These are phyloP conservation scores for Zosterops lateralis DNA, from an alignment of 2,113 vertebrate species.

Conservation along the genomic window DNA sequence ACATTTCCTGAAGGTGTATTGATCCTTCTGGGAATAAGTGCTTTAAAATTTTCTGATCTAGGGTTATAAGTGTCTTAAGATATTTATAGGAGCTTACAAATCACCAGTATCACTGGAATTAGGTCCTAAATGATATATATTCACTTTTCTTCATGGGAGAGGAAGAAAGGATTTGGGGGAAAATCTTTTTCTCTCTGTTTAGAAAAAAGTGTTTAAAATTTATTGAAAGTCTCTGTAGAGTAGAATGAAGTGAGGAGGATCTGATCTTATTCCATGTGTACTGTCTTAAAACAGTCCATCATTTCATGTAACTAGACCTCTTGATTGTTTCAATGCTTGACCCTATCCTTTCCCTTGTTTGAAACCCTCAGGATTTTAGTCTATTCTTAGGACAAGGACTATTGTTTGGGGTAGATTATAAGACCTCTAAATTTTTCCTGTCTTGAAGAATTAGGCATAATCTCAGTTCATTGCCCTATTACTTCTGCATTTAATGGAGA, in stretches of 20 bases:
- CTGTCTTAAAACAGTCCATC: not conserved
- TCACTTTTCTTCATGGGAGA: not conserved
- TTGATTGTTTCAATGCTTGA: not conserved
- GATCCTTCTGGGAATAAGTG: not conserved
- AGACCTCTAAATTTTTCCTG: not conserved
- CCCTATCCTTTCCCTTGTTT: not conserved
- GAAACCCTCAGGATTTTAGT: not conserved
- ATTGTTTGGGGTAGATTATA: not conserved
- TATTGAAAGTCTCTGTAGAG: not conserved
- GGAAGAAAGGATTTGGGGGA: not conserved
- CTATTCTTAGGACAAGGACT: not conserved
- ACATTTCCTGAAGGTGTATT: not conserved
- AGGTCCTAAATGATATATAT: not conserved
- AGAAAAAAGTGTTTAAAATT: not conserved
- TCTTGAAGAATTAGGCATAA: not conserved
- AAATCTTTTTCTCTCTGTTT: not conserved
- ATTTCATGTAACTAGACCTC: not conserved
- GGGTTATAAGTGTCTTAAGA: not conserved
- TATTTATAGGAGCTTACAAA: not conserved
- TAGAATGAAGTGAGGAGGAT: not conserved
- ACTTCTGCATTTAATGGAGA: not conserved
- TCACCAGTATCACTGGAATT: not conserved
- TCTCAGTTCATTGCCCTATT: not conserved
- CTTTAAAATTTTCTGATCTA: not conserved
- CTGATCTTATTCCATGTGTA: not conserved